A percentile compares a stretch with the other conserved stretches of the same genome.
These are phyloP conservation scores for Dioctria rufipes DNA, from an alignment of 2,888 invertebrate species.

Conservation along the genomic window DNA sequence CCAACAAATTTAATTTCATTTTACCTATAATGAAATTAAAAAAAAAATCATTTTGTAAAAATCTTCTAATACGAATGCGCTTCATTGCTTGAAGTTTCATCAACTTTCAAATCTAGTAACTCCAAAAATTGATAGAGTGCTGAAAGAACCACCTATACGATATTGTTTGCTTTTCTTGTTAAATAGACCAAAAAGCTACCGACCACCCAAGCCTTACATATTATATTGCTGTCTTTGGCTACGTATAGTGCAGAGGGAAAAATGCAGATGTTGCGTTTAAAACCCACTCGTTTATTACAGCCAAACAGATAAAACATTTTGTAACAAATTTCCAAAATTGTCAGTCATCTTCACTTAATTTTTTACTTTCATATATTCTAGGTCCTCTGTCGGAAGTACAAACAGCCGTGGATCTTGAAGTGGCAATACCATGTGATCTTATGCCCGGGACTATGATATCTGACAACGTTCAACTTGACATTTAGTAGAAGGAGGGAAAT, in stretches of 20 bases:
- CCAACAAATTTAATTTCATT: no score
- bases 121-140: no score
- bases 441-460: slow-evolving; percentile 75
- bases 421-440: slow-evolving; percentile 85
- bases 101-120: no score
- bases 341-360: slow-evolving; percentile 47
- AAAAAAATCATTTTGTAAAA: no score
- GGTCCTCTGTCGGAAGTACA: slow-evolving; percentile 71
- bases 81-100: no score
- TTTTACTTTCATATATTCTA: slow-evolving; percentile 60
- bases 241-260: not conserved
- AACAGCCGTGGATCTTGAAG: slow-evolving; percentile 82
- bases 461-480: slow-evolving; percentile 83
- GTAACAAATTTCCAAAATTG: slow-evolving; percentile 6
- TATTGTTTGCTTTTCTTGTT: no score
- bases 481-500: slow-evolving; percentile 86
- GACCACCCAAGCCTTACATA: no score
- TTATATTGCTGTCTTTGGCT: no score
- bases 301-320: not conserved
- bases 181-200: no score
- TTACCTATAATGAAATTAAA: no score
- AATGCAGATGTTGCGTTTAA: not conserved
- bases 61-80: no score
- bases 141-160: no score
- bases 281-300: slow-evolving; percentile 1